Percentiles rank a stretch among this genome's conserved stretches.
These are phyloP conservation scores for Pica pica DNA, from an alignment of 2,113 vertebrate species.

Conservation along the genomic window DNA sequence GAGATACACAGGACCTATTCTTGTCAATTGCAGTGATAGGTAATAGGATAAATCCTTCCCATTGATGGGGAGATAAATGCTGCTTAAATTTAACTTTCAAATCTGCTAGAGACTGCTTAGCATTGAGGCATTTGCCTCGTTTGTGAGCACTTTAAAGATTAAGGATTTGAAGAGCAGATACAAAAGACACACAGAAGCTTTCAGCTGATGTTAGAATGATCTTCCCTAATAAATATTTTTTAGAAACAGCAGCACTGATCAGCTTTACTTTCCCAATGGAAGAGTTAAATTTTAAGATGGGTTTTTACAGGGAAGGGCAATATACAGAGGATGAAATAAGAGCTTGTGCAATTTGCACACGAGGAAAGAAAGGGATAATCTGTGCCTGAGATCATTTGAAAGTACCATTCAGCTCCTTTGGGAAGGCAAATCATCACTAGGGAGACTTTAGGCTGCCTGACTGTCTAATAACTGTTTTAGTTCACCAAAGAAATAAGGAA, in stretches of 20 bases:
- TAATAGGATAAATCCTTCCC: conserved; percentile 44
- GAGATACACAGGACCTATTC: not conserved
- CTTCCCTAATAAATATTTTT: not conserved
- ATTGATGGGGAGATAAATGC: conserved; percentile 38
- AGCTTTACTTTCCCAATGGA: not conserved
- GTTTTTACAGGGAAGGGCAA: not conserved
- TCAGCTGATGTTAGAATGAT: not conserved
- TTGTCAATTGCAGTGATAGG: not conserved
- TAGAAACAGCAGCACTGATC: not conserved
- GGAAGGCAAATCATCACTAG: not conserved
- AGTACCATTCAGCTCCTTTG: not conserved
- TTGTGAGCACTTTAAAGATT: conserved; percentile 31
- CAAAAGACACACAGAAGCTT: not conserved
- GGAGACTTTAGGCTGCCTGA: not conserved
- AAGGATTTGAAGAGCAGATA: conserved; percentile 6
- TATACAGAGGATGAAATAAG: not conserved
- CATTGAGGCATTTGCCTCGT: conserved; percentile 4
- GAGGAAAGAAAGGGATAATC: not conserved
- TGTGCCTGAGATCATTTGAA: not conserved
- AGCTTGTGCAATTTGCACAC: not conserved
- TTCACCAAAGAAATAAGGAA: not conserved
- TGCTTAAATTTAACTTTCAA: conserved; percentile 47
- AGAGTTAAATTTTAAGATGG: not conserved
- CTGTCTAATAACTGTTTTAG: not conserved
- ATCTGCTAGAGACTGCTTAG: conserved; percentile 9